Percentiles rank a stretch among this genome's conserved stretches.
phyloP scores from a whole-genome alignment of 2,888 invertebrate genomes.

The Temnothorax ravouxi region DNA sequence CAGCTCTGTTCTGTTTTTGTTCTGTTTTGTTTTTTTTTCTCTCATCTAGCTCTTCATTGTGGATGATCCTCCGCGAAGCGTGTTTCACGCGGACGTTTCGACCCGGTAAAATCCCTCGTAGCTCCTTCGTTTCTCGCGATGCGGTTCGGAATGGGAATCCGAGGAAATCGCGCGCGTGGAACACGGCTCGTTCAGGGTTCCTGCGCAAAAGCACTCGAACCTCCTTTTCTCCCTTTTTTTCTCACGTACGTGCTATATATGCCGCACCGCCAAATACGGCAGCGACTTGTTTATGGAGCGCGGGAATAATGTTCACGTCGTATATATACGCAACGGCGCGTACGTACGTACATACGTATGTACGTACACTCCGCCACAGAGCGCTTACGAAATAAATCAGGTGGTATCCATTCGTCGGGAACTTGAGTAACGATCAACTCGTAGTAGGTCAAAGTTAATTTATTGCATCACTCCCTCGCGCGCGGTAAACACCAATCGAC shows the following conservation, averaged over 20 bases:
- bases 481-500: constrained; percentile 32
- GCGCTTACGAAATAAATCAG: constrained; percentile 52
- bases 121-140: too few relatives aligned
- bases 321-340: constrained; percentile 40
- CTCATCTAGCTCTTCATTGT: background rate
- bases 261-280: constrained; percentile 68
- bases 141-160: background rate
- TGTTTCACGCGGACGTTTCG: background rate
- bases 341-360: constrained; percentile 28
- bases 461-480: constrained; percentile 21
- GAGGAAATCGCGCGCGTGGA: background rate
- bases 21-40: too few relatives aligned
- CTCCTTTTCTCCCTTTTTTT: constrained; percentile 32
- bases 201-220: background rate
- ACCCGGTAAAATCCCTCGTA: background rate
- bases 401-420: constrained; percentile 21
- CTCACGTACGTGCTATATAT: constrained; percentile 46
- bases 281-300: constrained; percentile 69
- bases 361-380: background rate
- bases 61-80: background rate
- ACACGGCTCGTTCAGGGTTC: constrained; percentile 14
- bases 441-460: constrained; percentile 44
- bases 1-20: background rate
- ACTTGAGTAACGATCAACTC: constrained; percentile 40
- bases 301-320: constrained; percentile 67